A percentile compares a stretch with the other conserved stretches of the same genome.
These are phyloP conservation scores for Dione vanillae DNA, from an alignment of 2,888 invertebrate genomes.

Conservation along the genomic window DNA sequence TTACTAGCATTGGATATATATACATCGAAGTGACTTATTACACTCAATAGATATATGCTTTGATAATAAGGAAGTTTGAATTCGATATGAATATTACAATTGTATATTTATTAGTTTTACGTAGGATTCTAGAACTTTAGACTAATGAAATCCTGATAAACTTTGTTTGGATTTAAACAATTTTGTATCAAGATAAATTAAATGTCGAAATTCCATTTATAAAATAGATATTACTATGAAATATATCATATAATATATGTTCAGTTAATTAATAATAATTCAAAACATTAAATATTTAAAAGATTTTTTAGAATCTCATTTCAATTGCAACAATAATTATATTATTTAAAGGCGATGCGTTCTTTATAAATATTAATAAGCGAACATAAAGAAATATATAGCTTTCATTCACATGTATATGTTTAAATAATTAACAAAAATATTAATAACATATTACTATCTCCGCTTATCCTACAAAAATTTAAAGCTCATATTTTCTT, in stretches of 20 bases:
- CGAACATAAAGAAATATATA: no score
- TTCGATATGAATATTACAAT: neutral
- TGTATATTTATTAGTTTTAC: neutral
- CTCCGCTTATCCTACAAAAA: no score
- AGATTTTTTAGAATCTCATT: neutral
- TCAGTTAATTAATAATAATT: neutral
- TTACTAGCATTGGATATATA: neutral
- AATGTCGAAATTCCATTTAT: conserved; percentile 5
- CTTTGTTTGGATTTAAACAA: neutral
- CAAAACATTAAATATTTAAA: neutral
- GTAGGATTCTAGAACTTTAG: neutral
- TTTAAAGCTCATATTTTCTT: no score
- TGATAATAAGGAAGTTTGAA: neutral
- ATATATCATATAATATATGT: neutral
- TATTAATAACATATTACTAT: no score
- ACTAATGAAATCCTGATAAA: neutral
- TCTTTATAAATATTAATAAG: no score
- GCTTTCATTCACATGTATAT: no score
- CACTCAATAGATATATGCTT: neutral
- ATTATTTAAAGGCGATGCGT: no score
- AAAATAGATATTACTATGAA: neutral
- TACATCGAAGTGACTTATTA: neutral
- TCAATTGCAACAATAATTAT: no score
- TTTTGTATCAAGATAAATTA: neutral
- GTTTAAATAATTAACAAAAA: no score